Conservation (phyloP, 2,113 vertebrate genomes). For the Mungos mungo region DNA sequence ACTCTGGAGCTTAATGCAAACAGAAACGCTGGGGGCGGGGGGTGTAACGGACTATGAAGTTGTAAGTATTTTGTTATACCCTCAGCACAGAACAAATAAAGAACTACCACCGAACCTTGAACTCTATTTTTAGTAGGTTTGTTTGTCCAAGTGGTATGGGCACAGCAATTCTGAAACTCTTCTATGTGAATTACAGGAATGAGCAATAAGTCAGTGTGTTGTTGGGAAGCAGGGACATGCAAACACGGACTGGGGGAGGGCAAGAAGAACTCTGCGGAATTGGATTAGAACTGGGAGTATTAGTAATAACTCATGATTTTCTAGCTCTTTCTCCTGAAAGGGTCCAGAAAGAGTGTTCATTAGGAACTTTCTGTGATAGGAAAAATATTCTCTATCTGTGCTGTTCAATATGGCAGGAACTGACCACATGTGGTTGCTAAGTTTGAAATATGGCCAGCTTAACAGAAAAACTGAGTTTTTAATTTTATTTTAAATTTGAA, state of each 20-base stretch:
- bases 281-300: not conserved
- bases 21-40: not conserved
- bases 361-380: not conserved
- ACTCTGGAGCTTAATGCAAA: not conserved
- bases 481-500: not conserved
- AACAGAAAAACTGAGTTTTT: not conserved
- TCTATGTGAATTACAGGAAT: accelerated
- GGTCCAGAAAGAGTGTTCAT: no score
- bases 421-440: not conserved
- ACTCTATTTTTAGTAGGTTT: not conserved
- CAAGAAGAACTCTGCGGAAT: accelerated
- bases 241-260: not conserved
- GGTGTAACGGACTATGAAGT: not conserved
- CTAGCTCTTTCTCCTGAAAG: not conserved
- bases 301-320: not conserved
- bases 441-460: not conserved
- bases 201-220: not conserved
- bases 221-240: not conserved
- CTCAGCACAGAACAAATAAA: not conserved
- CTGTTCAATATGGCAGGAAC: accelerated
- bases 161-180: not conserved
- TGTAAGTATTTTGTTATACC: not conserved
- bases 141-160: not conserved
- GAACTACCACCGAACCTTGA: not conserved
- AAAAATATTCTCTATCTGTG: not conserved